phyloP scores from a whole-genome alignment of 2,113 vertebrate species.

The Megaleporinus macrocephalus region DNA sequence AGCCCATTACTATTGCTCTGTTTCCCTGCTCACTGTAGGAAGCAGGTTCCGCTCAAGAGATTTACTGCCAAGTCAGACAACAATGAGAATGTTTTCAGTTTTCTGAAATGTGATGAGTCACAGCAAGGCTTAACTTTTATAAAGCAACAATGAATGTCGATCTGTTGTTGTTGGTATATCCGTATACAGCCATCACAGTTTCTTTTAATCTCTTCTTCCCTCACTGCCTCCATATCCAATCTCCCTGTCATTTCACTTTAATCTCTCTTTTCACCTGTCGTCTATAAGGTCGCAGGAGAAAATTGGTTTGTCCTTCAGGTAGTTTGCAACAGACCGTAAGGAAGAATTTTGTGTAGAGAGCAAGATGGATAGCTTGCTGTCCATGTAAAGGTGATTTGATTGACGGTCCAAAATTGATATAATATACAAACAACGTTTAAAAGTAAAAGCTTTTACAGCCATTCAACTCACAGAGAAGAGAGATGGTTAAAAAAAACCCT shows the following conservation, averaged over 20 bases:
- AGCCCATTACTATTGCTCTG: not conserved
- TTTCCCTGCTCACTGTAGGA: conserved; percentile 8
- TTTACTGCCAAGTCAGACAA: conserved; percentile 16
- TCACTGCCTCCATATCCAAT: not conserved
- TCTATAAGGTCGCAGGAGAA: not conserved
- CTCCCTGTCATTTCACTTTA: conserved; percentile 21
- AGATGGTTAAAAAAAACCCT: too few relatives aligned
- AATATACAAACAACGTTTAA: too few relatives aligned
- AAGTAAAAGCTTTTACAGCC: too few relatives aligned
- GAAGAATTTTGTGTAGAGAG: not conserved
- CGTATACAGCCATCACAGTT: not conserved
- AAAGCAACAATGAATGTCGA: not conserved
- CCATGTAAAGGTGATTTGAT: not conserved
- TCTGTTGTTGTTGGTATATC: conserved; percentile 20
- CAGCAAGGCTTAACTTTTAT: conserved; percentile 22
- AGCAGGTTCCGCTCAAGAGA: conserved; percentile 13
- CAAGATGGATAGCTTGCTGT: not conserved
- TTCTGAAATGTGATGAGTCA: conserved; percentile 5
- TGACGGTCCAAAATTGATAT: too few relatives aligned
- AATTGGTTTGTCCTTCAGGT: conserved; percentile 9
- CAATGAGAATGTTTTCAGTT: conserved; percentile 4
- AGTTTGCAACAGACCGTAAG: not conserved
- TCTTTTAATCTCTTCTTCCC: conserved; percentile 7
- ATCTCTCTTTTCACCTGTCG: conserved; percentile 13
- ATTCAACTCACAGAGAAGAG: too few relatives aligned